These are phyloP conservation scores for Stictocephala bisonia DNA, from an alignment of 2,888 invertebrate genomes.

Conservation along the genomic window DNA sequence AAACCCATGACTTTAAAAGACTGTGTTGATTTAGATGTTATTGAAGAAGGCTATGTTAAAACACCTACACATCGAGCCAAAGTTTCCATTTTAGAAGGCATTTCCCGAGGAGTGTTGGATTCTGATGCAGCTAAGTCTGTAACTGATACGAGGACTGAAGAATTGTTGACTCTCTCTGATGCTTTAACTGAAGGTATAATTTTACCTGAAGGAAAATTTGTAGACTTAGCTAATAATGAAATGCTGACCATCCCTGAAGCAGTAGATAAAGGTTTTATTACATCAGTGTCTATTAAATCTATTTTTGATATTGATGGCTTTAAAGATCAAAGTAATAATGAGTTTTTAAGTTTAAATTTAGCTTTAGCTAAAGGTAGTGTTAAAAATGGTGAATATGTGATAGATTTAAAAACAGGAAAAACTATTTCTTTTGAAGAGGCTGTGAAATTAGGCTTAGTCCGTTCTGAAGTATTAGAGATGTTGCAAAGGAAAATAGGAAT, in stretches of 20 bases:
- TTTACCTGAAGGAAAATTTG: constrained; percentile 63
- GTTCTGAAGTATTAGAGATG: constrained; percentile 89
- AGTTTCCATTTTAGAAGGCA: constrained; percentile 85
- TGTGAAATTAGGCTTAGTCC: constrained; percentile 79
- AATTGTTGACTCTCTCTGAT: constrained; percentile 85
- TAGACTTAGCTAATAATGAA: constrained; percentile 79
- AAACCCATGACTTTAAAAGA: constrained; percentile 96
- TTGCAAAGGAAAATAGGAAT: constrained; percentile 85
- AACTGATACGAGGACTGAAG: constrained; percentile 81
- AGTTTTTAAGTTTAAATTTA: constrained; percentile 85
- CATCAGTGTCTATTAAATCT: constrained; percentile 86
- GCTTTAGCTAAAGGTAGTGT: constrained; percentile 82
- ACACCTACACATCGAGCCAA: constrained; percentile 84
- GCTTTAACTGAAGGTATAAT: constrained; percentile 86
- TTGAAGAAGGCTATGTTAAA: constrained; percentile 79
- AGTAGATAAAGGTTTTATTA: constrained; percentile 88
- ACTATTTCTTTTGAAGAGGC: constrained; percentile 84
- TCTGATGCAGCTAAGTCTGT: constrained; percentile 85
- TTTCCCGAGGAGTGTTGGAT: constrained; percentile 89
- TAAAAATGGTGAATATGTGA: constrained; percentile 74
- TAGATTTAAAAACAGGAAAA: constrained; percentile 79
- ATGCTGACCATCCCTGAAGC: constrained; percentile 85
- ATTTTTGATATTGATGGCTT: constrained; percentile 95
- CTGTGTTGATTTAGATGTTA: constrained; percentile 80
- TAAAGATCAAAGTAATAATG: constrained; percentile 76